Percentiles rank a stretch among this genome's conserved stretches.
These are phyloP conservation scores for Puntigrus tetrazona DNA, from an alignment of 2,113 vertebrate species.

Conservation along the genomic window DNA sequence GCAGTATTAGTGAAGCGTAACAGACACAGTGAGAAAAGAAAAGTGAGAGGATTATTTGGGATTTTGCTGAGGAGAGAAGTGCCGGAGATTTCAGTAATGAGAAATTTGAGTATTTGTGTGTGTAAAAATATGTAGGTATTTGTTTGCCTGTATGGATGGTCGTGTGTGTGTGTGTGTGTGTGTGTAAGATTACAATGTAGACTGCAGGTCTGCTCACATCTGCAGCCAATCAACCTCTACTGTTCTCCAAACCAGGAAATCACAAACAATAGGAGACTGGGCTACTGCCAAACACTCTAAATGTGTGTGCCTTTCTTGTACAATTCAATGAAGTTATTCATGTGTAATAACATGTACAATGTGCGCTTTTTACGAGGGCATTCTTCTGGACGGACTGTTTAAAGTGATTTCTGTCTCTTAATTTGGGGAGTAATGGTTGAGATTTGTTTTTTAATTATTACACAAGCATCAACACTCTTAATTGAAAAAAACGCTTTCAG, in stretches of 20 bases:
- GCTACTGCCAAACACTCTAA: slow-evolving; percentile 35
- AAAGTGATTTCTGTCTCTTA: not conserved
- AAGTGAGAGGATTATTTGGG: slow-evolving; percentile 37
- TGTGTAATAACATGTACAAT: slow-evolving; percentile 15
- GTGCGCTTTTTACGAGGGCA: not conserved
- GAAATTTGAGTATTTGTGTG: slow-evolving; percentile 25
- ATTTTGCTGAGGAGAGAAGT: slow-evolving; percentile 48
- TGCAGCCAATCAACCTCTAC: slow-evolving; percentile 44
- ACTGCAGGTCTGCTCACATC: slow-evolving; percentile 45
- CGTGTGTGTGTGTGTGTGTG: slow-evolving; percentile 52
- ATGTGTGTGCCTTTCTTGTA: not conserved
- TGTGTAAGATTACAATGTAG: slow-evolving; percentile 45
- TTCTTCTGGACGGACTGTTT: not conserved
- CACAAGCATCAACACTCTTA: not conserved
- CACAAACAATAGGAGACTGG: slow-evolving; percentile 49
- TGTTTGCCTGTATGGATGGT: too few relatives aligned
- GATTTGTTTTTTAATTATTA: not conserved
- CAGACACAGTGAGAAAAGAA: not conserved
- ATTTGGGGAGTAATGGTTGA: not conserved
- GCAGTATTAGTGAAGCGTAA: not conserved
- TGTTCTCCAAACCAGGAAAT: slow-evolving; percentile 47
- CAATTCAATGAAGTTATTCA: slow-evolving; percentile 5
- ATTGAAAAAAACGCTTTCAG: not conserved
- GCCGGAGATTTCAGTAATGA: slow-evolving; percentile 45
- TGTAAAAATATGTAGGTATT: not conserved